A percentile compares a stretch with the other conserved stretches of the same genome.
Conservation (phyloP, 2,888 invertebrate species). For the Ditula angustiorana region DNA sequence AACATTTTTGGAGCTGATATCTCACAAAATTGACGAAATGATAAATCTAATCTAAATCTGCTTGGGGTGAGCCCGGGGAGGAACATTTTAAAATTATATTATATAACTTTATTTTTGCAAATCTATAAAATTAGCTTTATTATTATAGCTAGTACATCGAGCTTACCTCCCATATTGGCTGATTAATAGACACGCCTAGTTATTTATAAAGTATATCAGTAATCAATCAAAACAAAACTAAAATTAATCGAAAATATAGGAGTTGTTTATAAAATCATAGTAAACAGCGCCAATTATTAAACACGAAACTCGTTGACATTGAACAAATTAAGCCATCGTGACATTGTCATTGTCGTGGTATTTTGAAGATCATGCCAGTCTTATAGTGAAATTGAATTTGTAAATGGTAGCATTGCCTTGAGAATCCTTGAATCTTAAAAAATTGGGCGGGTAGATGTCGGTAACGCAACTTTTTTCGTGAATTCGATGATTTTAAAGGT, state of each 20-base stretch:
- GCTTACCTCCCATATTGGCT: slow-evolving; percentile 8
- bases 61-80: too few species aligned
- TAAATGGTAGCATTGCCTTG: too few species aligned
- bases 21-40: too few species aligned
- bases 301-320: slow-evolving; percentile 20
- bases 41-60: too few species aligned
- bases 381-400: too few species aligned
- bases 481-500: too few species aligned
- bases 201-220: neutral
- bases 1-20: too few species aligned
- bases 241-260: slow-evolving; percentile 29
- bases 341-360: slow-evolving; percentile 6
- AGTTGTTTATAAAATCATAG: slow-evolving; percentile 23
- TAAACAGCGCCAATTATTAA: slow-evolving; percentile 26
- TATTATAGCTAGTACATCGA: neutral
- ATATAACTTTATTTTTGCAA: too few species aligned
- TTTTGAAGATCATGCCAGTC: neutral
- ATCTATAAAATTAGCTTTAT: too few species aligned
- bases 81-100: too few species aligned
- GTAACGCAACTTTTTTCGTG: too few species aligned
- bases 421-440: neutral
- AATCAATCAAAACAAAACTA: slow-evolving; percentile 15
- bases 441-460: too few species aligned
- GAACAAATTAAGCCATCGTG: slow-evolving; percentile 12
- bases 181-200: neutral